Percentiles rank a stretch among this genome's conserved stretches.
Conservation (phyloP, 2,113 vertebrate species). For the Thunnus thynnus region DNA sequence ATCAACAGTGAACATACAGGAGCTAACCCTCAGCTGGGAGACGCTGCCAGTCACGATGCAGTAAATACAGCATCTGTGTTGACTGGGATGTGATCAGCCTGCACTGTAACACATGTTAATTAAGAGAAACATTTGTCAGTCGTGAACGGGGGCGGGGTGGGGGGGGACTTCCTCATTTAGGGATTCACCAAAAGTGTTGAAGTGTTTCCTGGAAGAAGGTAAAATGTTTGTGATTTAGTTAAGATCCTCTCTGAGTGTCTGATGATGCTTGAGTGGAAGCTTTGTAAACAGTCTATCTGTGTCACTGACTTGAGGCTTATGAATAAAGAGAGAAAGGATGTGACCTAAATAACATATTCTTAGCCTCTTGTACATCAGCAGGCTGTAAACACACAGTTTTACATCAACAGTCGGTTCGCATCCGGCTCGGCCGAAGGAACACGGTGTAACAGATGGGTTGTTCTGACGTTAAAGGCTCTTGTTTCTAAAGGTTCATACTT, state of each 20-base stretch:
- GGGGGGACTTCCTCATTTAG: conserved; percentile 9
- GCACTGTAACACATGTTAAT: neutral
- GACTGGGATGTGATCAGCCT: conserved; percentile 14
- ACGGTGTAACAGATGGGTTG: neutral
- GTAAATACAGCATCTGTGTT: conserved; percentile 22
- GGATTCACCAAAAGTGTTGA: neutral
- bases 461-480: no score
- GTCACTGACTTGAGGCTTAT: conserved; percentile 34
- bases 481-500: no score
- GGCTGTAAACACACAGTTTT: conserved; percentile 6
- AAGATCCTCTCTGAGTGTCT: neutral
- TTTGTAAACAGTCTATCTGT: conserved; percentile 43
- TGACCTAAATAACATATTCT: conserved; percentile 63
- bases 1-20: neutral
- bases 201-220: neutral
- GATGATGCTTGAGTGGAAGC: neutral
- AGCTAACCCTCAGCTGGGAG: neutral
- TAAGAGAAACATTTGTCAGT: conserved; percentile 1
- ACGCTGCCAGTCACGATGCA: conserved; percentile 17
- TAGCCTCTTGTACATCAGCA: neutral
- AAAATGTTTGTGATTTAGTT: neutral
- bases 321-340: conserved; percentile 28
- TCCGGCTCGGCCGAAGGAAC: neutral
- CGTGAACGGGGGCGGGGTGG: neutral
- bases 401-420: neutral